Base-by-base conservation (phyloP, 2,888 invertebrate species). In the Oscheius sp. region DNA sequence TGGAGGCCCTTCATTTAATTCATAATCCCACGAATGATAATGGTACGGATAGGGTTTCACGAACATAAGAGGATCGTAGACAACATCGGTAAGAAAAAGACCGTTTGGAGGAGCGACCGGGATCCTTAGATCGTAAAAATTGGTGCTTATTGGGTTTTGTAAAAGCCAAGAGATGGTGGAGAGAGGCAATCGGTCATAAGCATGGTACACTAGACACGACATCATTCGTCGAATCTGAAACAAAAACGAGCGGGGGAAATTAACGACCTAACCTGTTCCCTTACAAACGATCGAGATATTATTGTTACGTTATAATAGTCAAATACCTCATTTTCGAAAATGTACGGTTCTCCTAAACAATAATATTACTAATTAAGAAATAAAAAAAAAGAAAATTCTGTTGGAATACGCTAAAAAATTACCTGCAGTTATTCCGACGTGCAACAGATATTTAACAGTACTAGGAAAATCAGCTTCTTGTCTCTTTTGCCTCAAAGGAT, bases 201-300 rank as follows among this genome's bases (percentile, higher is more conserved):
- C 78, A 52, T 80, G 74, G 45, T 70, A 69, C 0, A 84, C 81
- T n/a, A 85, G 70, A 43, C 83, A 79, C 12, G 82, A 79, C 73
- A 84, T 78, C 84, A 85, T 85, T 69, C 85, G 73, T 1, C 85
- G 80, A 56, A 85, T 85, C 85, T 85, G 35, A 69, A 77, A n/a
- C 35, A 35, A 59, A 66, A 56, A n/a, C 29, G 29, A 13, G 2
- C 13, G n/a, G 2, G 49, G 6, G 16, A 49, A 49, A 49, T 9
- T 35, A 35, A 3, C 13, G 5, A 49, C 13, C 49, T 7, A 43
- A 84, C 85, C 78, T 85, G 85, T 73, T 85, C 84, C 58, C 85
- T 59, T 12, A 85, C 78, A 72, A 82, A 85, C 1, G 80, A 79
- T 41, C 75, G 76, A 1, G 85, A 79, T 0, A 85, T 76, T 25